Conservation (phyloP, 2,888 invertebrate genomes). For the Tiliacea aurago region DNA sequence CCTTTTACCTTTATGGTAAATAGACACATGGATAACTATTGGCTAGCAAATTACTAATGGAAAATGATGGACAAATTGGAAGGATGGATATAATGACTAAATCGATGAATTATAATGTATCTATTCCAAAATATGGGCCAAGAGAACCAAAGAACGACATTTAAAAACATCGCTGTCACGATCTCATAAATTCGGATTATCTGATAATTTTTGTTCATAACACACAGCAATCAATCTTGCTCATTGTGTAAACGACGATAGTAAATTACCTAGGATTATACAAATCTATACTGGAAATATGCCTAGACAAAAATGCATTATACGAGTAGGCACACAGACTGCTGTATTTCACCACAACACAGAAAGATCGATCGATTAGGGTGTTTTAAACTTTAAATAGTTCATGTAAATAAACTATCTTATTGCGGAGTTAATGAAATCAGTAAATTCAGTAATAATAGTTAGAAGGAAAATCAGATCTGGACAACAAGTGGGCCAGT, state of each 20-base stretch:
- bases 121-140: slow-evolving; percentile 6
- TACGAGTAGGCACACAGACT: neutral
- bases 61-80: slow-evolving; percentile 10
- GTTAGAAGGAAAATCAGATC: slow-evolving; percentile 14
- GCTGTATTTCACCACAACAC: slow-evolving; percentile 34
- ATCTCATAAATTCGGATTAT: slow-evolving; percentile 2
- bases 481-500: slow-evolving; percentile 21
- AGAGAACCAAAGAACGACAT: neutral
- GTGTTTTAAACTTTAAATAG: neutral
- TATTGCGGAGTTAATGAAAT: slow-evolving; percentile 15
- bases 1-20: slow-evolving; percentile 17
- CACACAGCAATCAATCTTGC: slow-evolving; percentile 30
- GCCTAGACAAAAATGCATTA: slow-evolving; percentile 39
- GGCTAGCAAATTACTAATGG: neutral
- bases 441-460: neutral
- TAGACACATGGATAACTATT: neutral
- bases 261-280: slow-evolving; percentile 41
- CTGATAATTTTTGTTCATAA: neutral
- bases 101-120: neutral
- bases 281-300: slow-evolving; percentile 24
- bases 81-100: neutral
- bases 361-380: neutral
- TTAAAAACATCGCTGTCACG: neutral
- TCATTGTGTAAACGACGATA: slow-evolving; percentile 35
- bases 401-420: slow-evolving; percentile 17